A percentile compares a stretch with the other conserved stretches of the same genome.
These are phyloP conservation scores for Hoplodrina ambigua DNA, from an alignment of 2,888 invertebrate genomes.

Conservation along the genomic window DNA sequence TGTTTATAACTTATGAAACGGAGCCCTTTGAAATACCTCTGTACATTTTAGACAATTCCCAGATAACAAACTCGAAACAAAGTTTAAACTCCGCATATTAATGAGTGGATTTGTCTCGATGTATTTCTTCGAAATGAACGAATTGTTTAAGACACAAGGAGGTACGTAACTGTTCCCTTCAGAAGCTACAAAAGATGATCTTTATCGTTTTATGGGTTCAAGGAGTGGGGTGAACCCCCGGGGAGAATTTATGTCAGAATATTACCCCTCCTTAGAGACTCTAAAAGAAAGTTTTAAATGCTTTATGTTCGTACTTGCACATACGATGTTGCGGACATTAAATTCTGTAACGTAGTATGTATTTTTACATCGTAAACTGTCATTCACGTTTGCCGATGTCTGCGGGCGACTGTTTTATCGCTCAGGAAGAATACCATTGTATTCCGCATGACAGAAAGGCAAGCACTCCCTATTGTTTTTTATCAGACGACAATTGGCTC, in stretches of 20 bases:
- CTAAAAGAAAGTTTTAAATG: constrained; percentile 85
- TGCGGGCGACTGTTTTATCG: constrained; percentile 71
- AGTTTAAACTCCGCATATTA: constrained; percentile 71
- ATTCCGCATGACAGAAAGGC: constrained; percentile 64
- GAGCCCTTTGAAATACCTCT: constrained; percentile 57
- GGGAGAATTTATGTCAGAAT: constrained; percentile 81
- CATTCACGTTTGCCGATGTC: constrained; percentile 66
- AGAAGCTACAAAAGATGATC: constrained; percentile 82
- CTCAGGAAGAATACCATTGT: constrained; percentile 69
- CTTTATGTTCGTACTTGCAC: constrained; percentile 77
- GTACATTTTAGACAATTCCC: constrained; percentile 61
- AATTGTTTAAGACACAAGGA: constrained; percentile 72
- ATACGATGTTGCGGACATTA: constrained; percentile 66
- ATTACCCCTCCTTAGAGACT: constrained; percentile 78
- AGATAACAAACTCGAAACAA: constrained; percentile 64
- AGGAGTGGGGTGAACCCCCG: constrained; percentile 74
- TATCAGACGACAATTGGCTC: constrained; percentile 66
- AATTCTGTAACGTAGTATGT: constrained; percentile 64
- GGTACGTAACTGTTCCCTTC: constrained; percentile 66
- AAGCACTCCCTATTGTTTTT: constrained; percentile 67
- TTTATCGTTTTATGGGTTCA: constrained; percentile 84
- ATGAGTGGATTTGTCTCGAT: constrained; percentile 69
- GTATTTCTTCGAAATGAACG: constrained; percentile 67
- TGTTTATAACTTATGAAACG: constrained; percentile 57
- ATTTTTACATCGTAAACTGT: constrained; percentile 71